Evolutionary conservation across 1,140 invertebrate genomes (phyloP).

Genomic region (Onthophagus taurus): DNA sequence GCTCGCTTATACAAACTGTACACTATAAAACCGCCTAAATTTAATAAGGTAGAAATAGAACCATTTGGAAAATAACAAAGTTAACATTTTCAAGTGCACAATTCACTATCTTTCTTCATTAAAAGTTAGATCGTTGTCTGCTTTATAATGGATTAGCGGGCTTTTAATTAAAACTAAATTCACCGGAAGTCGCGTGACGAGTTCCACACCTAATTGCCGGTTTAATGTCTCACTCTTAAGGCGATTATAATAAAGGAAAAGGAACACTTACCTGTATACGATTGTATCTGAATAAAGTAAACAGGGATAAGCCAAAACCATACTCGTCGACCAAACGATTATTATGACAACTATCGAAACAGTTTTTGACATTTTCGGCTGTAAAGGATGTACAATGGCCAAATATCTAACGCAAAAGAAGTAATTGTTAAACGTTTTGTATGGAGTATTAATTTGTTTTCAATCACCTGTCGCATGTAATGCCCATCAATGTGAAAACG

Average conservation of each 20-base stretch:
- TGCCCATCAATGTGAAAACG: slow-evolving; percentile 82
- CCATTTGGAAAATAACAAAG: too few species aligned
- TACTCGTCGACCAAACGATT: slow-evolving; percentile 73
- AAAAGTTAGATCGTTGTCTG: neutral
- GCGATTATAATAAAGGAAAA: neutral
- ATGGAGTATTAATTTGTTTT: too few species aligned
- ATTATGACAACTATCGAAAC: slow-evolving; percentile 66
- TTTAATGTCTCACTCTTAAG: neutral
- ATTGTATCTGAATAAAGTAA: slow-evolving; percentile 72
- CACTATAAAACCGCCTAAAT: too few species aligned
- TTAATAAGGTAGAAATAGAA: too few species aligned
- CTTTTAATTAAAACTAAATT: neutral
- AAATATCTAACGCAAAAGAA: slow-evolving; percentile 86
- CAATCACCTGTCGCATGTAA: slow-evolving; percentile 77
- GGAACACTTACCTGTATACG: slow-evolving; percentile 53
- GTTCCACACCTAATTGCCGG: neutral
- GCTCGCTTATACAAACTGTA: too few species aligned
- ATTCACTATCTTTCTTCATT: neutral
- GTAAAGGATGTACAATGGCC: slow-evolving; percentile 82
- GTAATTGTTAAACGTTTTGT: too few species aligned
- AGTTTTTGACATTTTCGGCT: slow-evolving; percentile 70
- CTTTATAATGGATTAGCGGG: neutral
- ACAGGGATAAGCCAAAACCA: slow-evolving; percentile 68
- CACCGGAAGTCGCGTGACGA: neutral
- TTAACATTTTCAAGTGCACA: neutral